Evolutionary conservation across 2,888 invertebrate species (phyloP).

Genomic region (Dasypogon diadema): DNA sequence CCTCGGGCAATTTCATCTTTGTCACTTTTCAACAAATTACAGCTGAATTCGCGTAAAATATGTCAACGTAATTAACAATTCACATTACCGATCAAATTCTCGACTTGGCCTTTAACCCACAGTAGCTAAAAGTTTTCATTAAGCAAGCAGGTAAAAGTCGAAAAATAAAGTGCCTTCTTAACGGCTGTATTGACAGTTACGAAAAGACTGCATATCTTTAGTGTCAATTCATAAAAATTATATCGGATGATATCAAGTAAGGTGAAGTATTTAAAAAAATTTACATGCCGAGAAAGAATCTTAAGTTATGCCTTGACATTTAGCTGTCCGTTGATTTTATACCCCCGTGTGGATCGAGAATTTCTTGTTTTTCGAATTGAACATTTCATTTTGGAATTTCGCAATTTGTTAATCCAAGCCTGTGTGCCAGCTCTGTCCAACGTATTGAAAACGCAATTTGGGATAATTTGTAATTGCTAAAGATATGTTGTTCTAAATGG

Average conservation of each 20-base stretch:
- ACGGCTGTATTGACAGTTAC: neutral
- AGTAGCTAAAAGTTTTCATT: neutral
- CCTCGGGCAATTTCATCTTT: no score
- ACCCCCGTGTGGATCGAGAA: conserved; percentile 1
- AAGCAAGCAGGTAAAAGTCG: neutral
- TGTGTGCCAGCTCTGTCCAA: neutral
- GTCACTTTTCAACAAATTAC: no score
- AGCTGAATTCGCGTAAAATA: no score
- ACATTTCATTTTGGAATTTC: conserved; percentile 5
- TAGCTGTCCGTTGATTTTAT: neutral
- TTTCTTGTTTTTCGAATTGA: conserved; percentile 20
- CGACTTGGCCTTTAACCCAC: neutral
- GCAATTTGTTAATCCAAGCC: neutral
- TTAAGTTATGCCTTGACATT: conserved; percentile 22
- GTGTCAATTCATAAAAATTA: neutral
- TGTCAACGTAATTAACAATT: neutral
- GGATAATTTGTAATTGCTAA: neutral
- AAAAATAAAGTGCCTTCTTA: neutral
- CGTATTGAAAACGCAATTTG: neutral
- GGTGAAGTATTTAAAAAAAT: neutral
- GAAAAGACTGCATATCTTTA: neutral
- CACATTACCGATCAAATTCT: neutral
- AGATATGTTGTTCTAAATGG: neutral
- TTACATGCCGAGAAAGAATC: neutral
- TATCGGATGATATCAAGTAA: neutral